A percentile compares a stretch with the other conserved stretches of the same genome.
These are phyloP conservation scores for Idris sp. DNA, from an alignment of 1,140 invertebrate genomes.

Conservation along the genomic window DNA sequence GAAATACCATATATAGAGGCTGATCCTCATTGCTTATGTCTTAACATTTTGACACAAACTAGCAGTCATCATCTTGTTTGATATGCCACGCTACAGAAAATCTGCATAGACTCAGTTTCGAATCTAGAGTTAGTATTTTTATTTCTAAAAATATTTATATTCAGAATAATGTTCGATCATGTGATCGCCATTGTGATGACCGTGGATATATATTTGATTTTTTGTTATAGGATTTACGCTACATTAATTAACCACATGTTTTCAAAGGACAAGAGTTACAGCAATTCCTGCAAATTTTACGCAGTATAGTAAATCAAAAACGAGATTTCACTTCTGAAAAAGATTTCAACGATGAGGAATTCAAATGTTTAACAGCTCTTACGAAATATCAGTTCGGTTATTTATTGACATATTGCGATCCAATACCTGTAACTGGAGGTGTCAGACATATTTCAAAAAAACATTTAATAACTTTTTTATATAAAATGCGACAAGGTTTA, in stretches of 20 bases:
- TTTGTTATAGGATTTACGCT: constrained; percentile 16
- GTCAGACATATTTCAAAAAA: constrained; percentile 13
- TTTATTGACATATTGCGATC: constrained; percentile 21
- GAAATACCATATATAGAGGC: constrained; percentile 8
- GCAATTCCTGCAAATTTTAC: constrained; percentile 23
- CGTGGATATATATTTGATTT: constrained; percentile 3
- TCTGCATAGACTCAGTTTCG: not conserved
- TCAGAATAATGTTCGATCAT: constrained; percentile 18
- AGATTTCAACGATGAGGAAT: constrained; percentile 22
- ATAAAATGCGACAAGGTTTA: constrained; percentile 42
- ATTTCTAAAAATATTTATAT: constrained; percentile 24
- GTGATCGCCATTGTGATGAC: constrained; percentile 28
- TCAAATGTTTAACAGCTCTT: constrained; percentile 2
- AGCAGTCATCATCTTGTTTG: constrained; percentile 13
- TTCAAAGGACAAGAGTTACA: constrained; percentile 26
- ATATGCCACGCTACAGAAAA: constrained; percentile 25
- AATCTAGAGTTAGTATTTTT: constrained; percentile 23
- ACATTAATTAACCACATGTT: constrained; percentile 23
- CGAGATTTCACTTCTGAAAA: constrained; percentile 13
- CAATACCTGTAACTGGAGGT: constrained; percentile 9
- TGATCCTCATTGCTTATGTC: constrained; percentile 10
- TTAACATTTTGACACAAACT: constrained; percentile 19
- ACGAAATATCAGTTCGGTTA: constrained; percentile 32
- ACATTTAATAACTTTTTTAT: constrained; percentile 28
- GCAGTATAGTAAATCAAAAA: not conserved